A percentile compares a stretch with the other conserved stretches of the same genome.
Evolutionary conservation across 2,797 vertebrate species (phyloP).

Genomic region (Rhincodon typus): DNA sequence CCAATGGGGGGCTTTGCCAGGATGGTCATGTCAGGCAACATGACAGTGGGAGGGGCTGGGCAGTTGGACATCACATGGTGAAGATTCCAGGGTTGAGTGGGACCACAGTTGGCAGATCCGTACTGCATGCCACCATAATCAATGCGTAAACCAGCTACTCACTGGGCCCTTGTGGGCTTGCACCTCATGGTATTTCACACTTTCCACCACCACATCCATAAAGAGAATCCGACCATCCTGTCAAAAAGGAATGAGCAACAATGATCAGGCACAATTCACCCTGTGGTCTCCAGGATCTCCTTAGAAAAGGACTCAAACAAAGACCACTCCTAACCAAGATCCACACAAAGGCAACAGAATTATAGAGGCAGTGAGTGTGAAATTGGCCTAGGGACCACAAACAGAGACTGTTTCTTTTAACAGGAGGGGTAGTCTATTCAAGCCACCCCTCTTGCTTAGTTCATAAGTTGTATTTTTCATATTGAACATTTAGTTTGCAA

Average conservation of each 20-base stretch:
- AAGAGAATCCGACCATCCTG: slow-evolving; percentile 43
- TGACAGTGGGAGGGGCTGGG: neutral
- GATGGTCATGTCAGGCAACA: neutral
- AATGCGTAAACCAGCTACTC: neutral
- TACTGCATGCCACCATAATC: fast-evolving
- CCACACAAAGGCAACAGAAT: neutral
- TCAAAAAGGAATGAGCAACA: neutral
- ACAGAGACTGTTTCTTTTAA: no score
- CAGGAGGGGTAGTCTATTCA: no score
- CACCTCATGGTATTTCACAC: slow-evolving; percentile 41
- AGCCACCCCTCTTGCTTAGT: no score
- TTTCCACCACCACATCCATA: slow-evolving; percentile 39
- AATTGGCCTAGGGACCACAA: no score
- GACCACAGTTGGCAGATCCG: no score
- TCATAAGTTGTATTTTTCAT: no score
- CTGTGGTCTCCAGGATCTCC: neutral
- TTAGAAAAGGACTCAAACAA: neutral
- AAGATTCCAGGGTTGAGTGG: neutral
- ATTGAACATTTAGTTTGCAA: no score
- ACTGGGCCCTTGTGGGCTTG: slow-evolving; percentile 38
- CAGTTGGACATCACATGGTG: neutral
- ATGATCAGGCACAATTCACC: neutral
- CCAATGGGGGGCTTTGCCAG: neutral
- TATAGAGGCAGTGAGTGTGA: neutral
- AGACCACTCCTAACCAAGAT: neutral